Base-by-base conservation (phyloP, 37 sponge, comb jelly and placozoan species). In the Agelas oroides region DNA sequence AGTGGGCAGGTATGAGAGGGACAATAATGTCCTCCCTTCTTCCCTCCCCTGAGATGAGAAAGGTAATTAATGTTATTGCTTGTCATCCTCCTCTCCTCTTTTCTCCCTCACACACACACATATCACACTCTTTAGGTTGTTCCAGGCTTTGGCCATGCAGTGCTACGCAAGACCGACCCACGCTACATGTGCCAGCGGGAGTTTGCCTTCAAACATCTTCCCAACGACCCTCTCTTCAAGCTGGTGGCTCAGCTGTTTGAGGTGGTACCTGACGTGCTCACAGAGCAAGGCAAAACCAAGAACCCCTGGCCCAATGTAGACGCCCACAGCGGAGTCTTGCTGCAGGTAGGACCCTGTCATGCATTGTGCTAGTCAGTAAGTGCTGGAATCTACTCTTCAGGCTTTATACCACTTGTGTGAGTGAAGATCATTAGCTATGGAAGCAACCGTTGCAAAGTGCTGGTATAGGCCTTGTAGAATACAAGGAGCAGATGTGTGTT, bases 291-390 rank as follows among this genome's bases (percentile, higher is more conserved):
- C 38, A 98, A 96, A 86, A 95, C 95, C 23, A 87, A 90, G 84
- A 98, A 98, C 87, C 99, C 99, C 11, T 98, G 99, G 99, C 99
- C 99, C 58, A 98, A 98, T 76, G 99, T 98, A 46, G 99, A 98
- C 77, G 99, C 99, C 23, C 99, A 98, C 92, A 94, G 95, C 64
- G 99, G 99, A 18, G 94, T 92, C 52, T 82, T 98, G 24, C 91
- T 98, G 6, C 95, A 95, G 91, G 98, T 97, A 83, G 6, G 15
- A 15, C 37, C 2, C 23, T 61, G 2, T 15, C 53, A 3, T 12
- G 3, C 46, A 46, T 3, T 46, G 17, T 8, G 8, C 46, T 46
- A 8, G 46, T 46, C 3, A 12, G 46, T 46, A 46, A 3, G 6
- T 46, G 46, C 6, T 46, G 6, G 6, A 8, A 46, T 46, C 46